Conservation (phyloP, 2,113 vertebrate genomes). For the Thamnophis sirtalis region DNA sequence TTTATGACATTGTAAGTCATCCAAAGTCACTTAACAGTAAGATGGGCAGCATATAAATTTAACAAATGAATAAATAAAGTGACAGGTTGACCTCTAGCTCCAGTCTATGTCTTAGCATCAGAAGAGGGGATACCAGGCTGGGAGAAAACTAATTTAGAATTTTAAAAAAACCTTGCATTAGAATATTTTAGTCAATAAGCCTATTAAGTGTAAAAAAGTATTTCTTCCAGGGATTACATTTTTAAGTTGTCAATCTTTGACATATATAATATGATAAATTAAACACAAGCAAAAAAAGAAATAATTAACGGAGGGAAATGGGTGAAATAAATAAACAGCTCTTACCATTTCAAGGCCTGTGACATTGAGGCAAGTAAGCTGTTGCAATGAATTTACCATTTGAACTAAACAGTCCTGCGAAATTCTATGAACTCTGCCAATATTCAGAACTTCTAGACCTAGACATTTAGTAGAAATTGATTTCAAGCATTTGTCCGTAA, state of each 20-base stretch:
- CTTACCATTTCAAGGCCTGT: conserved; percentile 60
- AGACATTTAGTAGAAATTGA: conserved; percentile 38
- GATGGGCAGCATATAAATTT: neutral
- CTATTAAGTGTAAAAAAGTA: neutral
- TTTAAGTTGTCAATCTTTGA: neutral
- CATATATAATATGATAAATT: neutral
- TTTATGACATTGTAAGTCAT: neutral
- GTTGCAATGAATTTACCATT: conserved; percentile 50
- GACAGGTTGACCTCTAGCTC: neutral
- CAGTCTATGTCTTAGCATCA: neutral
- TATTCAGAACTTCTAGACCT: conserved; percentile 52
- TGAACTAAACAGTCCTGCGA: conserved; percentile 40
- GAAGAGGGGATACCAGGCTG: neutral
- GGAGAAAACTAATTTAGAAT: neutral
- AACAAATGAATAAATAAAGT: neutral
- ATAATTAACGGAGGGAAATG: neutral
- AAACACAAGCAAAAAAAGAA: neutral
- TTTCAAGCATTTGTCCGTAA: conserved; percentile 52
- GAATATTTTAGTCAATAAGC: neutral
- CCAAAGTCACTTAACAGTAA: neutral
- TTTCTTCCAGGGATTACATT: neutral
- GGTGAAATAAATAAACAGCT: neutral
- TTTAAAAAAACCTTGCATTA: neutral
- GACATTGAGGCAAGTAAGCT: conserved; percentile 53
- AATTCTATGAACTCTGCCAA: conserved; percentile 61